Conservation (phyloP, 2,113 vertebrate genomes). For the Apodemus speciosus region DNA sequence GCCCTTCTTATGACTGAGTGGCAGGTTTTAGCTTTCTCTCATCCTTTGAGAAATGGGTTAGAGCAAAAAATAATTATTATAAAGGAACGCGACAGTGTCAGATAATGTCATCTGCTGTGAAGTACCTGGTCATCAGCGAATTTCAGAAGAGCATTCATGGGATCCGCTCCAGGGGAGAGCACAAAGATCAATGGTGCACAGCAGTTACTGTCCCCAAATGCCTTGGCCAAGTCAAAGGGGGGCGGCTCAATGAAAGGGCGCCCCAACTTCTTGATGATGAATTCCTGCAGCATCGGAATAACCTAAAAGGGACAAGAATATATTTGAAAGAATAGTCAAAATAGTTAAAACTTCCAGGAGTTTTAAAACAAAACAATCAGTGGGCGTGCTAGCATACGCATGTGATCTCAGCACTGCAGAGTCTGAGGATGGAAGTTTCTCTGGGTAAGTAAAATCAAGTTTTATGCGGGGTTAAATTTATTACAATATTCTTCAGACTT, state of each 20-base stretch:
- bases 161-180: conserved; percentile 90
- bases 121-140: conserved; percentile 92
- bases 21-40: background rate
- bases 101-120: background rate
- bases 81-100: background rate
- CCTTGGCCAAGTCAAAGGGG: conserved; percentile 91
- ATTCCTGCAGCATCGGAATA: conserved; percentile 91
- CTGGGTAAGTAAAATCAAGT: background rate
- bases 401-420: background rate
- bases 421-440: background rate
- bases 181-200: conserved; percentile 90
- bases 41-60: background rate
- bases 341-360: background rate
- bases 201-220: conserved; percentile 91
- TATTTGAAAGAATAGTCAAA: background rate
- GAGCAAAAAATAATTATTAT: background rate
- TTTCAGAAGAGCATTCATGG: conserved; percentile 91
- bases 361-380: background rate
- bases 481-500: background rate
- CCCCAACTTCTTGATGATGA: conserved; percentile 87
- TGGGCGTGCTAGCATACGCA: too few species aligned
- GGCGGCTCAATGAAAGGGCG: conserved; percentile 90
- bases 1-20: background rate
- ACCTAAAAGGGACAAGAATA: conserved; percentile 80
- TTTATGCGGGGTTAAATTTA: background rate